These are phyloP conservation scores for Hyppa rectilinea DNA, from an alignment of 2,888 invertebrate genomes.

Conservation along the genomic window DNA sequence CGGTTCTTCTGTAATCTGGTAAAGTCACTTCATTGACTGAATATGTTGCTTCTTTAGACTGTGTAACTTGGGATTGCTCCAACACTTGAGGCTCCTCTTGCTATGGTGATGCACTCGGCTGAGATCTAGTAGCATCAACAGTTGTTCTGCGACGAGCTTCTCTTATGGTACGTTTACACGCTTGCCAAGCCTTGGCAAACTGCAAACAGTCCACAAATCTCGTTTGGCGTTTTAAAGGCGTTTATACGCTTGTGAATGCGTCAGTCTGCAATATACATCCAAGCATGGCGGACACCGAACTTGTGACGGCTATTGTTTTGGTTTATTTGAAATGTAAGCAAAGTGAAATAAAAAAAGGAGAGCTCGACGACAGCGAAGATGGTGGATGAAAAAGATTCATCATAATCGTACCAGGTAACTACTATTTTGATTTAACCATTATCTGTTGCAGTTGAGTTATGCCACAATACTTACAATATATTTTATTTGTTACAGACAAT, in stretches of 20 bases:
- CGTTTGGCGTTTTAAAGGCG: slow-evolving; percentile 50
- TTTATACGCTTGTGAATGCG: slow-evolving; percentile 53
- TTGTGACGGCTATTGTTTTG: slow-evolving; percentile 14
- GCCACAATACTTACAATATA: slow-evolving; percentile 1
- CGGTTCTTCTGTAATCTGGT: no score
- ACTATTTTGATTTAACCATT: slow-evolving; percentile 9
- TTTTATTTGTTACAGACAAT: slow-evolving; percentile 2
- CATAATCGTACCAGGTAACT: slow-evolving; percentile 7
- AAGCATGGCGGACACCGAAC: slow-evolving; percentile 2
- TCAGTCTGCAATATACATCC: slow-evolving; percentile 42
- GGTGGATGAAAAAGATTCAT: slow-evolving; percentile 15
- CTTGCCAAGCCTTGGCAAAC: slow-evolving; percentile 40
- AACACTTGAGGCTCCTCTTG: no score
- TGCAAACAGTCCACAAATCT: slow-evolving; percentile 44
- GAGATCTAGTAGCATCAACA: no score
- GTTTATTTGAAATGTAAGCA: slow-evolving; percentile 12
- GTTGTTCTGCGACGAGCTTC: no score
- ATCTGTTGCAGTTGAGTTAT: slow-evolving; percentile 4
- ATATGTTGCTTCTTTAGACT: no score
- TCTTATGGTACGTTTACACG: slow-evolving; percentile 21
- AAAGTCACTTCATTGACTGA: no score
- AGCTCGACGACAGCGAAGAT: slow-evolving; percentile 12
- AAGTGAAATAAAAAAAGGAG: background rate
- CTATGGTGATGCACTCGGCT: no score
- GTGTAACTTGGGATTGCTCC: no score